Conservation (phyloP, 1,140 invertebrate species). For the Drosophila sp. region DNA sequence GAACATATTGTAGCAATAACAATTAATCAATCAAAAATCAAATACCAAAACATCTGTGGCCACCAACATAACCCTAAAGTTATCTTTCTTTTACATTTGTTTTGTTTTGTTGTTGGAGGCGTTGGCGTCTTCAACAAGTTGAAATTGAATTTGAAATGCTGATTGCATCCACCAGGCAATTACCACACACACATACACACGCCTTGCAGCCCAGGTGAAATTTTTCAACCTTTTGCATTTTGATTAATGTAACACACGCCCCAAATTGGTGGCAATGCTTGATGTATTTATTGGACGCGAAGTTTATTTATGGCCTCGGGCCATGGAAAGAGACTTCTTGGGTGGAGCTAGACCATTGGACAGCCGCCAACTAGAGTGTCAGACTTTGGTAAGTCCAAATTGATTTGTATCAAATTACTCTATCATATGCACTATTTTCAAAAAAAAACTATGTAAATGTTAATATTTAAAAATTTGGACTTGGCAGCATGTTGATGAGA, state of each 20-base stretch:
- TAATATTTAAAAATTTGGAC: not conserved
- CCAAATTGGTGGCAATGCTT: constrained; percentile 47
- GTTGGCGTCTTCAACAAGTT: constrained; percentile 25
- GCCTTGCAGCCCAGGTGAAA: constrained; percentile 42
- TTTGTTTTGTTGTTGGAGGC: constrained; percentile 2
- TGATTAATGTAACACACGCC: constrained; percentile 65
- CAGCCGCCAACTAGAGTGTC: constrained; percentile 1
- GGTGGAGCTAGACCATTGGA: constrained; percentile 23
- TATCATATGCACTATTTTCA: not conserved
- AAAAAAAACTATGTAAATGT: not conserved
- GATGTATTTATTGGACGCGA: constrained; percentile 57
- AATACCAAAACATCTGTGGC: constrained; percentile 16
- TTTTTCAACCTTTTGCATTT: constrained; percentile 34
- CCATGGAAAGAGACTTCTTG: constrained; percentile 1
- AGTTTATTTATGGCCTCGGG: constrained; percentile 51
- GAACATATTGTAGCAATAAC: constrained; percentile 44
- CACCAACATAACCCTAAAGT: not conserved
- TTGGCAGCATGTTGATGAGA: not conserved
- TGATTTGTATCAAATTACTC: constrained; percentile 1
- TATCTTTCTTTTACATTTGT: not conserved
- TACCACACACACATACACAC: constrained; percentile 5
- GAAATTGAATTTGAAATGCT: constrained; percentile 38
- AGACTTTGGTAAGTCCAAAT: constrained; percentile 9
- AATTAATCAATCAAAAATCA: constrained; percentile 50
- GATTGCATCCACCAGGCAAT: constrained; percentile 19